Evolutionary conservation across 2,888 invertebrate genomes (phyloP), one percentile per base, ranked within the genome.

Genomic region (Andrena praecox): DNA sequence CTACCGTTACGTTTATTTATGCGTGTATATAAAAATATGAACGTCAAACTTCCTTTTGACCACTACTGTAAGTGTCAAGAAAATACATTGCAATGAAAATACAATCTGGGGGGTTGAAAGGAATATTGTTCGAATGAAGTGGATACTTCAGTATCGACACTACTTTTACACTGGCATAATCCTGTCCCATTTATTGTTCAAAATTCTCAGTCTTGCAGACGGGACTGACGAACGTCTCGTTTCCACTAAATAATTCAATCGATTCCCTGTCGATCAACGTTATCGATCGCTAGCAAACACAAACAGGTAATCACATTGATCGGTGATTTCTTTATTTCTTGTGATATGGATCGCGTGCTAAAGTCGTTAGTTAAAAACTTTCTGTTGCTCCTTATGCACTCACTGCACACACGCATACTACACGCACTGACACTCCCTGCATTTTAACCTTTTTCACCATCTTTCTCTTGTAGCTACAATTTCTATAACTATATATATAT

Each of bases 401-500:
- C 60, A 56, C 60, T 20, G 7, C 76, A 10, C 52, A 10, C 63
- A 63, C 54, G 16, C 68, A 10, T 27, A 50, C 33, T 56, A 35
- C n/a, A n/a, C 64, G n/a, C 33, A 8, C 64, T 48, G 24, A 27
- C 50, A n/a, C 33, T 59, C 33, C 64, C 62, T 33, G 35, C 8
- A 64, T 12, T 48, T 54, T 67, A 29, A 27, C 27, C 29, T 2
- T 27, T 8, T 70, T 27, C 31, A 35, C 52, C 62, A 50, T 35
- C 52, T 63, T 54, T 50, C 78, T 63, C 60, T 75, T 76, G 48
- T 69, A 48, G 35, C 76, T 83, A 82, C 77, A 82, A 67, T 78
- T 74, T 84, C 87, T 87, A 80, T 83, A 85, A 80, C 62, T 88
- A 85, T 78, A 42, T 42, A 77, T 76, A 79, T 87, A 85, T 77